Percentiles rank a stretch among this genome's conserved stretches.
phyloP scores from a whole-genome alignment of 1,140 invertebrate genomes.

The Aricia agestis region DNA sequence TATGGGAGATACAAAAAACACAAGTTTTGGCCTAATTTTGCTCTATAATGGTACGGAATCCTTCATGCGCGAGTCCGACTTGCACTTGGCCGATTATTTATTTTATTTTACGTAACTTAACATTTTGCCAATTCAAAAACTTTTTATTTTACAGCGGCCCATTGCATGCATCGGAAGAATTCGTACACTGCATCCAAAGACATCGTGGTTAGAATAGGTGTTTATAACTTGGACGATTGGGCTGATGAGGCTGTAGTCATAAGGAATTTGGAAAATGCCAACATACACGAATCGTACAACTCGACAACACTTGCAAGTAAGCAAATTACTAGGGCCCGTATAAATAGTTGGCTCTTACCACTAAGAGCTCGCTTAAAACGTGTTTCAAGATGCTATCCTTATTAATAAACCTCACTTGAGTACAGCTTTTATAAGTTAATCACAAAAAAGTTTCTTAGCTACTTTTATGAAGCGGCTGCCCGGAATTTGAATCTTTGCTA shows the following conservation, averaged over 20 bases:
- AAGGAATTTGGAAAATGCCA: conserved; percentile 45
- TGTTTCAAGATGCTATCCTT: too few relatives aligned
- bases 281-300: conserved; percentile 55
- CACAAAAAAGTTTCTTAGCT: too few relatives aligned
- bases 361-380: too few relatives aligned
- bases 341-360: too few relatives aligned
- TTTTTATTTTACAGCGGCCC: conserved; percentile 61
- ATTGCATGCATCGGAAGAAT: conserved; percentile 69
- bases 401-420: too few relatives aligned
- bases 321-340: conserved; percentile 29
- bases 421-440: too few relatives aligned
- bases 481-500: not conserved
- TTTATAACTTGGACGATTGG: conserved; percentile 73
- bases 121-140: not conserved
- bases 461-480: too few relatives aligned
- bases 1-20: too few relatives aligned
- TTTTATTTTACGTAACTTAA: not conserved
- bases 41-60: too few relatives aligned
- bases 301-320: conserved; percentile 52
- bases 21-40: too few relatives aligned
- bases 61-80: too few relatives aligned
- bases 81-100: too few relatives aligned
- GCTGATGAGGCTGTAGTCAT: conserved; percentile 59
- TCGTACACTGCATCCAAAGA: conserved; percentile 46
- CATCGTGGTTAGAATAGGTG: conserved; percentile 65